These are phyloP conservation scores for Eretmochelys imbricata DNA, from an alignment of 2,113 vertebrate genomes.

Conservation along the genomic window DNA sequence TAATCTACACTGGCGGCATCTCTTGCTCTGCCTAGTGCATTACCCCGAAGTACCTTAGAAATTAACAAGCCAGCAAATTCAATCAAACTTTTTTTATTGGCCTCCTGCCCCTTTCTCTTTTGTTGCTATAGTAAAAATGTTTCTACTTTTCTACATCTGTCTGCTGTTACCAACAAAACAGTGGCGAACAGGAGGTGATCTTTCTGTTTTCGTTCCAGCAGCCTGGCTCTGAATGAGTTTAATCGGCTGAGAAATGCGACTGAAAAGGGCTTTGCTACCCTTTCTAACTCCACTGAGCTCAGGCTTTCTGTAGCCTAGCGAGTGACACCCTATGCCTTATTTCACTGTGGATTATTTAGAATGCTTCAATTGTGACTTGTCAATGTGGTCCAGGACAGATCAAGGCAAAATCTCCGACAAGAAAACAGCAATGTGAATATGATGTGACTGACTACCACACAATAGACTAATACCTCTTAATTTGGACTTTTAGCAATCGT, in stretches of 20 bases:
- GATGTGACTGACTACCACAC: slow-evolving; percentile 64
- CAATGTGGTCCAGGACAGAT: slow-evolving; percentile 66
- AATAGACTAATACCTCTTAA: slow-evolving; percentile 76
- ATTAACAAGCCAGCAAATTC: slow-evolving; percentile 1
- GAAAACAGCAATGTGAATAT: slow-evolving; percentile 70
- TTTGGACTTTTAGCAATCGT: slow-evolving; percentile 72
- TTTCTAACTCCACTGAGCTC: slow-evolving; percentile 48
- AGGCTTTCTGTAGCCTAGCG: slow-evolving; percentile 60
- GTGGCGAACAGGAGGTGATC: slow-evolving; percentile 71
- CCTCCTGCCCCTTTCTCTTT: slow-evolving; percentile 60
- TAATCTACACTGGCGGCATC: accelerated
- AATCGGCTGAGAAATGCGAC: slow-evolving; percentile 72
- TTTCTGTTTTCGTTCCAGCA: slow-evolving; percentile 76
- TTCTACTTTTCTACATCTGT: slow-evolving; percentile 74
- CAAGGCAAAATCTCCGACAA: slow-evolving; percentile 72
- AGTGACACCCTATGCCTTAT: slow-evolving; percentile 70
- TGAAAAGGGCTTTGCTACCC: slow-evolving; percentile 67
- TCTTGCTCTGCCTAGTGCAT: neutral
- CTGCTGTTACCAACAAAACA: slow-evolving; percentile 75
- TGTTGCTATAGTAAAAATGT: slow-evolving; percentile 69
- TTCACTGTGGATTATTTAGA: slow-evolving; percentile 74
- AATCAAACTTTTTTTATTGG: slow-evolving; percentile 20
- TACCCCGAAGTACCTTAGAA: neutral
- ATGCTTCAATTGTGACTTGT: slow-evolving; percentile 67
- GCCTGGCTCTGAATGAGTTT: slow-evolving; percentile 72